Base-by-base conservation (phyloP, 1,140 invertebrate species). In the Bemisia tabaci region DNA sequence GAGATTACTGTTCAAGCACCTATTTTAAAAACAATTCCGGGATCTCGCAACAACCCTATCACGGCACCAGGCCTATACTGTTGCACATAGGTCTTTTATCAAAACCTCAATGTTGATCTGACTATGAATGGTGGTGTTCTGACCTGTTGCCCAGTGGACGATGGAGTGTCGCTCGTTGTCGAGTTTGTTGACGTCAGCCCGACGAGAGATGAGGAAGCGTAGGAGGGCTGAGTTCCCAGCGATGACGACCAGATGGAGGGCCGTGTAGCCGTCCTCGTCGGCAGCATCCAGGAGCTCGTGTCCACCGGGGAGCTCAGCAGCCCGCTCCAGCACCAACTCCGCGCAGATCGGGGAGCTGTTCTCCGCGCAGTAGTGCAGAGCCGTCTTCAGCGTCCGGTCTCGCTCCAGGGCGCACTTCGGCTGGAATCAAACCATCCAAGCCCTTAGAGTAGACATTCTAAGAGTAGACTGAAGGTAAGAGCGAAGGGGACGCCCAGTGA, bases 81-180 rank as follows among this genome's bases (percentile, higher is more conserved):
- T n/a, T n/a, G n/a, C n/a, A n/a, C n/a, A n/a, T n/a, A n/a, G n/a
- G n/a, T n/a, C n/a, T n/a, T n/a, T n/a, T n/a, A n/a, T n/a, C n/a
- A n/a, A n/a, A n/a, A n/a, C n/a, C n/a, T n/a, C n/a, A n/a, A n/a
- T n/a, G n/a, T n/a, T n/a, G n/a, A n/a, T n/a, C n/a, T n/a, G n/a
- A n/a, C n/a, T n/a, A n/a, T n/a, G n/a, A n/a, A n/a, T n/a, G n/a
- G n/a, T n/a, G n/a, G n/a, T n/a, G n/a, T n/a, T n/a, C n/a, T n/a
- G n/a, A n/a, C 95, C 94, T 70, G 93, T 95, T 2, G 96, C 95
- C 96, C 96, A 99, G 78, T 99, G 96, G 21, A 97, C 87, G n/a
- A 92, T 88, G 1, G 94, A 95, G 75, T 99, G 96, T 63, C 89
- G 87, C 76, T 98, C 95, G 74, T 92, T 87, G 77, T 98, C 96